A percentile compares a stretch with the other conserved stretches of the same genome.
Evolutionary conservation across 2,113 vertebrate genomes (phyloP).

Genomic region (Zeus faber): DNA sequence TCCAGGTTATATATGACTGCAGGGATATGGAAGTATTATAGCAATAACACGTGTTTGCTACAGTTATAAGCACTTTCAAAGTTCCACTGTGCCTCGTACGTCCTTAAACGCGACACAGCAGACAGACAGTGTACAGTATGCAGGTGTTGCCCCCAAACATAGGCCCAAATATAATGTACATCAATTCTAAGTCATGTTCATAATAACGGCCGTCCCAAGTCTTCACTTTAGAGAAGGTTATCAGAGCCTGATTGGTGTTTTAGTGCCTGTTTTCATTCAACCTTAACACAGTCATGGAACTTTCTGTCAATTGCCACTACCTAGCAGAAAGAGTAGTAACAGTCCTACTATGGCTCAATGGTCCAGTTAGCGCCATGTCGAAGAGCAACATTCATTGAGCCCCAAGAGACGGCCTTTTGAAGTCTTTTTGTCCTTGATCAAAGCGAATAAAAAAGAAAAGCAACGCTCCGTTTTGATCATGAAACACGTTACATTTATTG

Average conservation of each 20-base stretch:
- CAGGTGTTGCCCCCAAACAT: conserved; percentile 7
- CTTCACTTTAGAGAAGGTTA: conserved; percentile 9
- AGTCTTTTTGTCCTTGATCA: conserved; percentile 60
- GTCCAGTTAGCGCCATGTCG: conserved; percentile 50
- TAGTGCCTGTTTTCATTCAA: conserved; percentile 14
- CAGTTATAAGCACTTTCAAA: conserved; percentile 21
- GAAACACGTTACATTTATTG: conserved; percentile 41
- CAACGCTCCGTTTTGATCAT: conserved; percentile 45
- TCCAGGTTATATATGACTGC: too few species aligned
- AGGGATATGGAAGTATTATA: too few species aligned
- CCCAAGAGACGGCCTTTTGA: conserved; percentile 52
- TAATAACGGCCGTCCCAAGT: too few species aligned
- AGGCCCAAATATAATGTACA: not conserved
- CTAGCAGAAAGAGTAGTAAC: conserved; percentile 39
- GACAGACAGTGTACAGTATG: conserved; percentile 9
- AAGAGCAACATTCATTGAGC: conserved; percentile 61
- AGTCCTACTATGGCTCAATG: conserved; percentile 52
- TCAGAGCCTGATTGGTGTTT: not conserved
- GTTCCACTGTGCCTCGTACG: not conserved
- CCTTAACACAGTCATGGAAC: conserved; percentile 45
- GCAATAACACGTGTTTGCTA: too few species aligned
- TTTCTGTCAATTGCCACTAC: conserved; percentile 37
- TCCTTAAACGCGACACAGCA: conserved; percentile 2
- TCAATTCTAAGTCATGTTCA: too few species aligned
- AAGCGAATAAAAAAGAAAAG: conserved; percentile 56